Conservation (phyloP, 2,113 vertebrate species). For the Embiotoca jacksoni region DNA sequence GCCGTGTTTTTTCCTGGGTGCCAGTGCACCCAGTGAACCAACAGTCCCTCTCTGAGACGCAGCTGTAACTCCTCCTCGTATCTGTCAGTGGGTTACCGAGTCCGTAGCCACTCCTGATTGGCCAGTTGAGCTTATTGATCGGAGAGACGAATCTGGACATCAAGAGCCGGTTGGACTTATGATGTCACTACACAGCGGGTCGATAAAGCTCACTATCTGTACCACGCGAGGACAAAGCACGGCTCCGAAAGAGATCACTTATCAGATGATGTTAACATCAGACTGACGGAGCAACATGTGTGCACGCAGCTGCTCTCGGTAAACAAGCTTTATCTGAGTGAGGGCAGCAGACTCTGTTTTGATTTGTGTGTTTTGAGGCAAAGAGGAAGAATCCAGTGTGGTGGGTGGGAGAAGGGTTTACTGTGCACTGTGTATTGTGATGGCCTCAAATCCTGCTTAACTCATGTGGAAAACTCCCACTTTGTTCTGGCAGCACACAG, state of each 20-base stretch:
- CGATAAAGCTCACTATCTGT: conserved; percentile 29
- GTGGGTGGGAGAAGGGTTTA: conserved; percentile 20
- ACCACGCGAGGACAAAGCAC: not conserved
- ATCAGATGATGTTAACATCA: conserved; percentile 16
- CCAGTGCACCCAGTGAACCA: not conserved
- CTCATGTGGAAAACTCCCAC: conserved; percentile 71
- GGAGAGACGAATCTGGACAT: conserved; percentile 48
- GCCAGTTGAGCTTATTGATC: conserved; percentile 55
- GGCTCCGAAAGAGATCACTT: conserved; percentile 4
- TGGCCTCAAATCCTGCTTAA: conserved; percentile 62
- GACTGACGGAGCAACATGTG: not conserved
- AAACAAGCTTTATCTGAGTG: conserved; percentile 8
- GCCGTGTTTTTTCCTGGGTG: conserved; percentile 7
- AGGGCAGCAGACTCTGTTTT: not conserved
- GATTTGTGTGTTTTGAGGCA: conserved; percentile 12
- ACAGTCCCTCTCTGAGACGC: not conserved
- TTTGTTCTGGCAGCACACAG: conserved; percentile 56
- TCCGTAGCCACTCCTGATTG: conserved; percentile 26
- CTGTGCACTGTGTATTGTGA: conserved; percentile 31
- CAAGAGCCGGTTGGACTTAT: conserved; percentile 8
- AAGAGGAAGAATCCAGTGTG: conserved; percentile 1
- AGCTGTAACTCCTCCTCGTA: conserved; percentile 4
- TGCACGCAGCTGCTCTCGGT: not conserved
- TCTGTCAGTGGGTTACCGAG: not conserved
- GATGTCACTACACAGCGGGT: conserved; percentile 36